phyloP scores from a whole-genome alignment of 2,113 vertebrate species.

The Lipophrys pholis region DNA sequence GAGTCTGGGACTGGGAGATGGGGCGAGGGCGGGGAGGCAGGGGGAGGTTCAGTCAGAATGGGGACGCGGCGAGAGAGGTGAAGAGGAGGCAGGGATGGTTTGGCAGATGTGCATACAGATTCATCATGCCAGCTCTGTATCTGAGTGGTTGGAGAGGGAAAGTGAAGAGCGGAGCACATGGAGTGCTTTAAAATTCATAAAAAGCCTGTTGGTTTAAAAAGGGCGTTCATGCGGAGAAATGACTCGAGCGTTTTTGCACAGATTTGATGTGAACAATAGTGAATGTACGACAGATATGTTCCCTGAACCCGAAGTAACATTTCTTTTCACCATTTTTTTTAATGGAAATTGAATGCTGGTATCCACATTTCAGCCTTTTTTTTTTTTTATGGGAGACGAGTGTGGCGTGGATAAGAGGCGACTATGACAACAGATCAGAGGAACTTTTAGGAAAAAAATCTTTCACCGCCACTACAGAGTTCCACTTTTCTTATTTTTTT shows the following conservation, averaged over 20 bases:
- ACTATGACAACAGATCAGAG: constrained; percentile 7
- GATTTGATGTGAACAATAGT: constrained; percentile 42
- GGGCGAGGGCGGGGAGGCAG: background rate
- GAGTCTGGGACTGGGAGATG: constrained; percentile 65
- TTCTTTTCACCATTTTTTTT: constrained; percentile 7
- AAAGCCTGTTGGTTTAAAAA: constrained; percentile 60
- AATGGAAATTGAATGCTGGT: constrained; percentile 29
- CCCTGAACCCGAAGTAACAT: constrained; percentile 19
- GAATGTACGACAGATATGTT: constrained; percentile 24
- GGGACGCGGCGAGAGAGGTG: background rate
- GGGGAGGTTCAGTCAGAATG: background rate
- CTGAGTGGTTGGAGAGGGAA: constrained; percentile 41
- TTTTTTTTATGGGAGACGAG: background rate
- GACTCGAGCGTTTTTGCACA: constrained; percentile 19
- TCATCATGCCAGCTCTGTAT: constrained; percentile 57
- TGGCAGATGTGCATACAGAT: constrained; percentile 72
- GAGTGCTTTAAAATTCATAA: constrained; percentile 59
- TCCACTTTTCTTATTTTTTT: background rate
- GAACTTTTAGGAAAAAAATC: background rate
- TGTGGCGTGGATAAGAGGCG: background rate
- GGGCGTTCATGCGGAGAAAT: constrained; percentile 57
- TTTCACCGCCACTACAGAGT: constrained; percentile 6
- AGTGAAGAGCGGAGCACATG: constrained; percentile 32
- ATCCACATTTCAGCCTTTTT: constrained; percentile 23
- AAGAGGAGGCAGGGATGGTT: constrained; percentile 38